These are phyloP conservation scores for Otocyon megalotis DNA, from an alignment of 2,113 vertebrate species.

Conservation along the genomic window DNA sequence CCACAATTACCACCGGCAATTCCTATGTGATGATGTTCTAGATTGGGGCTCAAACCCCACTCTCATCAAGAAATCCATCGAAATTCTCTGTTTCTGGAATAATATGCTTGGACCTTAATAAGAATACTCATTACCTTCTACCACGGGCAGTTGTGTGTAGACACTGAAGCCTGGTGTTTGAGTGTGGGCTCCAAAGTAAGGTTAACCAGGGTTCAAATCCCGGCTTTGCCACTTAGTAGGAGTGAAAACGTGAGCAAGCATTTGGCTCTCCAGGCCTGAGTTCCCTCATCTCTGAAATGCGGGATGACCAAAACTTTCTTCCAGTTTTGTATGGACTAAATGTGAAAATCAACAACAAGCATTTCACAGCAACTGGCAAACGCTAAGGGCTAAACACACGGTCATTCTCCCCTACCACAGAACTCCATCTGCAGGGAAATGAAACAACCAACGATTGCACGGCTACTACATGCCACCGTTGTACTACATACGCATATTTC, in stretches of 20 bases:
- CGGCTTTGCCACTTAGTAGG: background rate
- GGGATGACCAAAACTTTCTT: background rate
- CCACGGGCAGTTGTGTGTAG: accelerated
- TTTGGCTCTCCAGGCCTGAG: background rate
- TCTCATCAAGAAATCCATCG: background rate
- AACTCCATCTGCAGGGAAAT: background rate
- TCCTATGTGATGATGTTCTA: background rate
- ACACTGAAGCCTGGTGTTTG: background rate
- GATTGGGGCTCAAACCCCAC: background rate
- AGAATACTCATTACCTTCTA: background rate
- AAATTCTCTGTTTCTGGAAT: background rate
- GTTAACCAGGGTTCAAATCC: background rate
- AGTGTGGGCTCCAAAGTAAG: background rate
- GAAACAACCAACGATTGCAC: background rate
- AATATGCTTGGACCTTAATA: background rate
- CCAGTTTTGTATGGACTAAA: background rate
- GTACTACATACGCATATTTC: accelerated
- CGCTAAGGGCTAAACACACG: background rate
- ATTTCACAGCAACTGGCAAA: background rate
- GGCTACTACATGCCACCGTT: background rate
- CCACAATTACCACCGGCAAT: too few species aligned
- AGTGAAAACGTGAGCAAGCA: background rate
- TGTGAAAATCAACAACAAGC: background rate
- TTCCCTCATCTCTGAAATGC: background rate
- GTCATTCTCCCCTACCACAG: too few species aligned